Base-by-base conservation (phyloP, 2,888 invertebrate species). In the Helleia helle region DNA sequence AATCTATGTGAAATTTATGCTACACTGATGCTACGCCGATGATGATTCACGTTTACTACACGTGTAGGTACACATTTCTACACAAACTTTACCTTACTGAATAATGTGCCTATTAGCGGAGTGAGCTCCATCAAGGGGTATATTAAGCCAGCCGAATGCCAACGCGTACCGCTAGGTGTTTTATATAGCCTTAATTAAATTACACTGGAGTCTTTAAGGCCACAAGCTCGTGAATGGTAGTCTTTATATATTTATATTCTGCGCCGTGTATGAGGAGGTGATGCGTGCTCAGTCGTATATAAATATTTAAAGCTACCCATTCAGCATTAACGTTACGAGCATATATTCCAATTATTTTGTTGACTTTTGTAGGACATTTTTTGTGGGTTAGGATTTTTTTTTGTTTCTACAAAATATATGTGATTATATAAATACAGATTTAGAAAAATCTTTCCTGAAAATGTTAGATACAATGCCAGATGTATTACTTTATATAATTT, bases 121-220 rank as follows among this genome's bases (percentile, higher is more conserved):
- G 62, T 58, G 60, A 59, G 63, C 63, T 73, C 71, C 71, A 73
- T 71, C 70, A 71, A 61, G 63, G 53, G 57, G 47, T 45, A 62
- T 65, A 68, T 71, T 70, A 68, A 70, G 62, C 56, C 57, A 55
- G 58, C 58, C 66, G 66, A 70, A 68, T 65, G 64, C 63, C 55
- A 61, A 59, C 60, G 56, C 58, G 52, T 44, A 52, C 52, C 65
- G 59, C 57, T 55, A 62, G 56, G 62, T 70, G 67, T 74, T 73
- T 72, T 71, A 71, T 71, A 68, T 61, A 55, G 58, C 62, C 61
- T 72, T 77, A 76, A 79, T 79, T 76, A 75, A 77, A 77, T 75
- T 71, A 73, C 65, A 22, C 17, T 34, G 17, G 12, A 59, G 69
- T 58, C 57, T 52, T 51, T 48, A 60, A 66, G 71, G 58, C 71